These are phyloP conservation scores for Drepana falcataria DNA, from an alignment of 2,888 invertebrate species.

Conservation along the genomic window DNA sequence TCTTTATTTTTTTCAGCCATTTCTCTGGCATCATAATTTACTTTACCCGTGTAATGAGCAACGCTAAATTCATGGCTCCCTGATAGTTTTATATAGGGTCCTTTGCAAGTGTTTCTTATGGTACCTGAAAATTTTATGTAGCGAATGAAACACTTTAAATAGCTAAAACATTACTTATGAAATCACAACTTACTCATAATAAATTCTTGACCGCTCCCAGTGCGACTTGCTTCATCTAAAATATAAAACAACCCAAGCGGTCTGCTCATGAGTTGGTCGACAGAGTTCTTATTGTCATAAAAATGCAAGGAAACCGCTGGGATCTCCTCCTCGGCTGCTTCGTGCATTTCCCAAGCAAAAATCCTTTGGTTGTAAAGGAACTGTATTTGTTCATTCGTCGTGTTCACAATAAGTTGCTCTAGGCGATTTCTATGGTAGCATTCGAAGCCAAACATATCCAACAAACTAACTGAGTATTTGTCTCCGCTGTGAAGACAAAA, in stretches of 20 bases:
- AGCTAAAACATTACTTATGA: not conserved
- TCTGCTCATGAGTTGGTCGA: conserved; percentile 92
- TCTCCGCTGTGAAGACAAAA: conserved; percentile 84
- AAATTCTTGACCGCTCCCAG: conserved; percentile 83
- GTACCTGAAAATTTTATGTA: conserved; percentile 61
- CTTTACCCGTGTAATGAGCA: conserved; percentile 94
- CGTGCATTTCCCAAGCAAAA: conserved; percentile 93
- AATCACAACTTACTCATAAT: conserved; percentile 80
- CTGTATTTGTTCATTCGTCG: conserved; percentile 94
- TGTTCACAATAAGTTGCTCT: conserved; percentile 93
- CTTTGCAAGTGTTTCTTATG: conserved; percentile 72
- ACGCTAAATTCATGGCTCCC: conserved; percentile 87
- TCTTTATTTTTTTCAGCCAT: conserved; percentile 95
- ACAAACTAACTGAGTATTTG: conserved; percentile 86
- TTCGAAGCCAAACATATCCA: conserved; percentile 96
- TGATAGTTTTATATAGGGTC: conserved; percentile 75
- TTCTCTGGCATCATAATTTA: conserved; percentile 89
- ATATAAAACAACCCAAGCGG: conserved; percentile 90
- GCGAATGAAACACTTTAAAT: too few relatives aligned
- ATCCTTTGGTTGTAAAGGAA: conserved; percentile 95
- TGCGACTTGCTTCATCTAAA: conserved; percentile 92
- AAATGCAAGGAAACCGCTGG: conserved; percentile 85
- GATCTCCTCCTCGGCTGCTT: conserved; percentile 88
- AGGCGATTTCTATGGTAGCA: conserved; percentile 91
- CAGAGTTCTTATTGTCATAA: conserved; percentile 91